Percentiles rank a stretch among this genome's conserved stretches.
phyloP scores from a whole-genome alignment of 1,140 invertebrate species.

The Triops cancriformis region DNA sequence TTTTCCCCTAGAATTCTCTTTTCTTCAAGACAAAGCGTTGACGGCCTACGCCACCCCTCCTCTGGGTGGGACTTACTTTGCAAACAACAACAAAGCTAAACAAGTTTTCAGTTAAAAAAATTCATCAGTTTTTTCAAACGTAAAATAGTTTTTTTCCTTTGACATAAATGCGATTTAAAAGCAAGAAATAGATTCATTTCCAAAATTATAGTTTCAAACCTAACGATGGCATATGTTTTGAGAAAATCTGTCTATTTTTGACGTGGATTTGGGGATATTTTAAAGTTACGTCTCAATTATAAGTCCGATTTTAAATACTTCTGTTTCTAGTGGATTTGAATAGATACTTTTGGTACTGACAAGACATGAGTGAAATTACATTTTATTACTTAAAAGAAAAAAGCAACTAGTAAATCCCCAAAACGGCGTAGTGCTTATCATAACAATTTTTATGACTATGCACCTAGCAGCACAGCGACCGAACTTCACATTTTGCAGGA shows the following conservation, averaged over 20 bases:
- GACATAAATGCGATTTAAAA: background rate
- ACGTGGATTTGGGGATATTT: background rate
- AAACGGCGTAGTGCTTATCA: background rate
- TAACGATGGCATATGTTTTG: too few species aligned
- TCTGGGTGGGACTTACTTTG: background rate
- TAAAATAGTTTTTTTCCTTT: background rate
- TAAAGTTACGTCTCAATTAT: background rate
- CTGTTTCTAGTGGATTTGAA: background rate
- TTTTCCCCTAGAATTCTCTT: background rate
- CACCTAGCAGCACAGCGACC: background rate
- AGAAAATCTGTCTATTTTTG: background rate
- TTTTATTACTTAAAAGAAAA: background rate
- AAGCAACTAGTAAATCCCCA: background rate
- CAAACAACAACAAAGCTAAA: background rate
- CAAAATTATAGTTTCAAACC: background rate
- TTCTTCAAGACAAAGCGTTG: background rate
- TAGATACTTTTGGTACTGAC: background rate
- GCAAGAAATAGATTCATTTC: background rate
- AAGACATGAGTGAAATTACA: background rate
- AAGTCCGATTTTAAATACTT: background rate
- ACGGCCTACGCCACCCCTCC: background rate
- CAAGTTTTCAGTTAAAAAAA: background rate
- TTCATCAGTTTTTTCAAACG: background rate
- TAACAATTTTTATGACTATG: background rate
- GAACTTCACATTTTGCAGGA: background rate